These are phyloP conservation scores for Torymus tubicola DNA, from an alignment of 2,888 invertebrate species.

Conservation along the genomic window DNA sequence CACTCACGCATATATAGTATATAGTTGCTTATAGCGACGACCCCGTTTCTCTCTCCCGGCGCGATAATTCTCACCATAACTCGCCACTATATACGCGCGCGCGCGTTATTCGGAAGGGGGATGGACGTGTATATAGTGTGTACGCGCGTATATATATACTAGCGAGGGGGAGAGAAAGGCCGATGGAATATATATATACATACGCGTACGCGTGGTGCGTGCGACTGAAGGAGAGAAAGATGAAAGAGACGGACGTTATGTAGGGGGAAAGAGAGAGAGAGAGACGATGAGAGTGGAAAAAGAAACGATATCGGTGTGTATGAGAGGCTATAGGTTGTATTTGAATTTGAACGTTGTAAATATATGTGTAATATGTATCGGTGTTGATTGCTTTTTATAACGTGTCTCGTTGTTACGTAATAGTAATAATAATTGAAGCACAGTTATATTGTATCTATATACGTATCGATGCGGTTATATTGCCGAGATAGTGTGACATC, in stretches of 20 bases:
- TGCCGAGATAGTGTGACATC: no score
- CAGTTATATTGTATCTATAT: no score
- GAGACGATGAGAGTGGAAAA: conserved; percentile 6
- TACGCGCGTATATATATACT: background rate
- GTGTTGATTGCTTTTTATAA: no score
- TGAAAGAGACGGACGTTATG: background rate
- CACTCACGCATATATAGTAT: no score
- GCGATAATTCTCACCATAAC: conserved; percentile 23
- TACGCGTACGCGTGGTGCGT: background rate
- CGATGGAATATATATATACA: background rate
- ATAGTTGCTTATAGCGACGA: background rate
- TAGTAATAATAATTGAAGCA: no score
- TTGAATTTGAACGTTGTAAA: no score
- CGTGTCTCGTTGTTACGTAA: no score
- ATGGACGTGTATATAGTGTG: background rate
- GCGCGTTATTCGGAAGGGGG: background rate
- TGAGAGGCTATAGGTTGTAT: no score
- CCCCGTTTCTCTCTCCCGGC: background rate
- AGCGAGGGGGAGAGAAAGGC: background rate
- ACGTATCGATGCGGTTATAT: no score
- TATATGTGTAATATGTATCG: no score
- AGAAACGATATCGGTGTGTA: background rate
- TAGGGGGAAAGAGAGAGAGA: background rate
- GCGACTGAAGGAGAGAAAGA: conserved; percentile 5
- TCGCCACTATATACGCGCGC: no score